Percentiles rank a stretch among this genome's conserved stretches.
These are phyloP conservation scores for Himalopsyche tibetana DNA, from an alignment of 2,888 invertebrate species.

Conservation along the genomic window DNA sequence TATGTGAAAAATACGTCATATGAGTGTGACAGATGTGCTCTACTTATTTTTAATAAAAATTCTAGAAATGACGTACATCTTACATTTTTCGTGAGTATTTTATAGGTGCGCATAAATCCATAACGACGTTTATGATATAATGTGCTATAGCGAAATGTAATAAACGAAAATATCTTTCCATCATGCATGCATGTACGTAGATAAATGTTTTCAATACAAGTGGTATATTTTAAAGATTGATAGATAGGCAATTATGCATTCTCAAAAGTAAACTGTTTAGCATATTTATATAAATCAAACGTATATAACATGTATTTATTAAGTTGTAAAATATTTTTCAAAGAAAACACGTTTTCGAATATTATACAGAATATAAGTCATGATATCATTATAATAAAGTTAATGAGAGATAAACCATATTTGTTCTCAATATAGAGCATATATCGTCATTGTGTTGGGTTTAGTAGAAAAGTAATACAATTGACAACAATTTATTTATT, in stretches of 20 bases:
- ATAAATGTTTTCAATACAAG: too few species aligned
- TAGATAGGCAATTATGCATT: too few species aligned
- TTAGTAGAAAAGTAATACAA: too few species aligned
- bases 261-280: too few species aligned
- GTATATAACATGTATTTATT: too few species aligned
- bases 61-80: background rate
- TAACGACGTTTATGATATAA: conserved; percentile 11
- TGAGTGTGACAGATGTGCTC: conserved; percentile 43
- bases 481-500: too few species aligned
- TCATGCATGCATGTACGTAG: background rate
- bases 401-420: too few species aligned
- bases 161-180: background rate
- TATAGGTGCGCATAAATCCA: conserved; percentile 17
- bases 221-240: too few species aligned
- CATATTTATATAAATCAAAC: too few species aligned
- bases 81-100: background rate
- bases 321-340: too few species aligned
- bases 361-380: background rate
- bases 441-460: too few species aligned
- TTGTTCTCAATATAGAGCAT: too few species aligned
- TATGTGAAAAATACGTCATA: conserved; percentile 44
- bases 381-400: background rate
- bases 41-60: conserved; percentile 44
- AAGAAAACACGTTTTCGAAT: background rate
- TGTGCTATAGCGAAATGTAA: background rate